phyloP scores from a whole-genome alignment of 2,113 vertebrate genomes.

The Salvator merianae region DNA sequence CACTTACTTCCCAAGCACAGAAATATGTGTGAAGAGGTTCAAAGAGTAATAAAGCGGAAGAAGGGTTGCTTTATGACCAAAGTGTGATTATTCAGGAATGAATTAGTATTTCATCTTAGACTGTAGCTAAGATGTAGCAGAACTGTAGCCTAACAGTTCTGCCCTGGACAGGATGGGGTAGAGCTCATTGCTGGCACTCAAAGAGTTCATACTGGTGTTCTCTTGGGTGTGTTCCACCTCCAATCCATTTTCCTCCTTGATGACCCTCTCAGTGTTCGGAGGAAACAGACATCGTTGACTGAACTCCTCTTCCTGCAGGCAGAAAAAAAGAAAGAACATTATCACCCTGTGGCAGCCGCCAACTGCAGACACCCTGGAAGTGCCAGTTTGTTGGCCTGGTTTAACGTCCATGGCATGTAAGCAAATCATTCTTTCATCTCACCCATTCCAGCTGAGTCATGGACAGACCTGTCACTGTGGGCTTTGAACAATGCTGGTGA shows the following conservation, averaged over 20 bases:
- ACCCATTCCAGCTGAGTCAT: no score
- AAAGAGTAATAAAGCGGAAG: neutral
- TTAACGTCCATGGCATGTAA: no score
- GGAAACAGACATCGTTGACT: constrained; percentile 38
- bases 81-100: neutral
- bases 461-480: no score
- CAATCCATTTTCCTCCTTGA: constrained; percentile 33
- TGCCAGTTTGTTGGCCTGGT: no score
- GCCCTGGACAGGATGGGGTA: constrained; percentile 32
- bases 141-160: constrained; percentile 11
- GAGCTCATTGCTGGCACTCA: constrained; percentile 27
- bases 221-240: neutral
- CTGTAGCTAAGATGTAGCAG: neutral
- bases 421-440: no score
- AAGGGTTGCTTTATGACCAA: neutral
- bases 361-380: no score
- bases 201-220: constrained; percentile 22
- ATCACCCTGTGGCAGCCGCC: neutral
- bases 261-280: constrained; percentile 15
- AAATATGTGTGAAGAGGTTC: neutral
- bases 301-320: constrained; percentile 59
- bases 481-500: no score
- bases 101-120: constrained; percentile 15
- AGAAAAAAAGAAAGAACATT: constrained; percentile 22
- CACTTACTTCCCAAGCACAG: no score